Base-by-base conservation (phyloP, 1,140 invertebrate species). In the Metopolophium dirhodum region DNA sequence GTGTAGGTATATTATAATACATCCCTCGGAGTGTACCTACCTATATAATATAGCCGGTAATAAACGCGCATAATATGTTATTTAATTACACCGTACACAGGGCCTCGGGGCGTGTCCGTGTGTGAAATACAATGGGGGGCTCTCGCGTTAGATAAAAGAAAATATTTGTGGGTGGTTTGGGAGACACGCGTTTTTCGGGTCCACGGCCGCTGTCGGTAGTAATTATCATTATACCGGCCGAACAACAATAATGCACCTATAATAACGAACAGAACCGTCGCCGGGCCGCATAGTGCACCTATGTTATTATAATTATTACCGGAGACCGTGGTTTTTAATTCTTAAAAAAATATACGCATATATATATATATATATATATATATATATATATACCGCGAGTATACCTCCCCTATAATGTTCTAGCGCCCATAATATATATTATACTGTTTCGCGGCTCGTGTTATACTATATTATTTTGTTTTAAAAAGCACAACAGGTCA, bases 111-210 rank as follows among this genome's bases (percentile, higher is more conserved):
- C 86, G 86, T 87, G 47, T 47, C n/a, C 7, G 14, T 49, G 37
- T 26, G n/a, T n/a, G 7, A 49, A 22, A 35, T 20, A 87, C 47
- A 87, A 87, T 49, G 49, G 47, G 49, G 47, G 2, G 0, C n/a
- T 20, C 47, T n/a, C 26, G 49, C 37, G 7, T 87, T n/a, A 22
- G n/a, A 0, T 30, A n/a, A 77, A n/a, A 77, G 6, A 87, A 87
- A 47, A 87, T 30, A 87, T 87, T 87, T 87, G 86, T 87, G 86
- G 86, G 86, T 87, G 86, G 86, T 87, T 87, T 49, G 11, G 30
- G 37, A 87, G 47, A 87, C 86, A 7, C 23, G n/a, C 30, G 37
- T 77, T 77, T 77, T n/a, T 68, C 30, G 47, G 86, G 45, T 35
- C 47, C 45, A 87, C 30, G 30, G 2, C 26, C 86, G 47, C 14